These are phyloP conservation scores for Hemicentrotus pulcherrimus DNA, from an alignment of 35 echinoderm and acorn worm genomes.

Conservation along the genomic window DNA sequence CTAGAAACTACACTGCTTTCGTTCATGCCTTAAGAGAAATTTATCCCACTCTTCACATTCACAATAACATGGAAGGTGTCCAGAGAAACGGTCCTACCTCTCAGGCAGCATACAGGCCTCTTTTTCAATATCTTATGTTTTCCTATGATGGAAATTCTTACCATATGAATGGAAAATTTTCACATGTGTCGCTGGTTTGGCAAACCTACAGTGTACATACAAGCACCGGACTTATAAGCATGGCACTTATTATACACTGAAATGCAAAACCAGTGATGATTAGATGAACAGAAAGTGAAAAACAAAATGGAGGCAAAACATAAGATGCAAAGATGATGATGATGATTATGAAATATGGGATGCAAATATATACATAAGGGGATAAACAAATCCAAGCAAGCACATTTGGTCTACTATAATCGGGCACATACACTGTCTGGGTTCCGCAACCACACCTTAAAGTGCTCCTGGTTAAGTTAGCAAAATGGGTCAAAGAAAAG, in stretches of 20 bases:
- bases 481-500: conserved; percentile 23
- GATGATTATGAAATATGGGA: neutral
- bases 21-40: neutral
- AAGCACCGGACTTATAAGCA: too few species aligned
- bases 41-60: neutral
- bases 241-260: neutral
- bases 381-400: neutral
- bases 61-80: too few species aligned
- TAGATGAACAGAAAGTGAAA: neutral
- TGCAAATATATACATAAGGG: too few species aligned
- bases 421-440: neutral
- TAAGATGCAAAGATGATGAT: neutral
- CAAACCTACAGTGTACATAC: too few species aligned
- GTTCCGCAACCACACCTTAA: conserved; percentile 23
- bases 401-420: neutral
- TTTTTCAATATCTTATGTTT: too few species aligned
- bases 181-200: too few species aligned
- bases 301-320: neutral
- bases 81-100: too few species aligned
- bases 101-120: too few species aligned
- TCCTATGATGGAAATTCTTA: too few species aligned
- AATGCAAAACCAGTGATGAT: neutral
- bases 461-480: conserved; percentile 28
- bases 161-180: too few species aligned
- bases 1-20: neutral